Conservation (phyloP, 2,797 vertebrate genomes). For the Chanos chanos region DNA sequence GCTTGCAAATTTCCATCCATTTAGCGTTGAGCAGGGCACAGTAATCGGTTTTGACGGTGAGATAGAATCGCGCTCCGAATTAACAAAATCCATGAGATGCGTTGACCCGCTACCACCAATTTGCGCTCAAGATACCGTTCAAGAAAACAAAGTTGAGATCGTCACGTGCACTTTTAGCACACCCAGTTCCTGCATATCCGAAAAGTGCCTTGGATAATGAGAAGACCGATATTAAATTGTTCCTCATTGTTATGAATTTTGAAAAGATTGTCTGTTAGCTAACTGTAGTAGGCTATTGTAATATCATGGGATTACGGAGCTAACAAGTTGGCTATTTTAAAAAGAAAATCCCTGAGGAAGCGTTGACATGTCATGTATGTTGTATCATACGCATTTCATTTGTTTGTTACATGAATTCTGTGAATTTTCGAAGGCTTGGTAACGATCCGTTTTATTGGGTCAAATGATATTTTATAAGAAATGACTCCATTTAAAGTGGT, state of each 20-base stretch:
- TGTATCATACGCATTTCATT: not conserved
- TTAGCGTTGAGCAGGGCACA: slow-evolving; percentile 61
- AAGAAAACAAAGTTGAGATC: slow-evolving; percentile 49
- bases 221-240: not conserved
- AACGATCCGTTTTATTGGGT: slow-evolving; percentile 32
- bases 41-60: slow-evolving; percentile 47
- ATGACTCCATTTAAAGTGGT: not conserved
- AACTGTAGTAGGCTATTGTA: too few species aligned
- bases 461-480: too few species aligned
- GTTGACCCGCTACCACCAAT: not conserved
- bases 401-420: slow-evolving; percentile 33
- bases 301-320: too few species aligned
- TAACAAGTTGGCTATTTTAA: too few species aligned
- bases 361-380: not conserved
- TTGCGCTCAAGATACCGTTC: not conserved
- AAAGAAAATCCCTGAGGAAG: not conserved
- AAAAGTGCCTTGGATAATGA: slow-evolving; percentile 49
- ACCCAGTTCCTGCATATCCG: slow-evolving; percentile 60
- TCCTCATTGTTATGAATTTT: too few species aligned
- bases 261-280: too few species aligned
- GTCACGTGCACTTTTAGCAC: slow-evolving; percentile 70
- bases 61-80: slow-evolving; percentile 3
- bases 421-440: slow-evolving; percentile 37
- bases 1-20: slow-evolving; percentile 67
- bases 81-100: slow-evolving; percentile 16